Base-by-base conservation (phyloP, 2,888 invertebrate species). In the Eupithecia abbreviata region DNA sequence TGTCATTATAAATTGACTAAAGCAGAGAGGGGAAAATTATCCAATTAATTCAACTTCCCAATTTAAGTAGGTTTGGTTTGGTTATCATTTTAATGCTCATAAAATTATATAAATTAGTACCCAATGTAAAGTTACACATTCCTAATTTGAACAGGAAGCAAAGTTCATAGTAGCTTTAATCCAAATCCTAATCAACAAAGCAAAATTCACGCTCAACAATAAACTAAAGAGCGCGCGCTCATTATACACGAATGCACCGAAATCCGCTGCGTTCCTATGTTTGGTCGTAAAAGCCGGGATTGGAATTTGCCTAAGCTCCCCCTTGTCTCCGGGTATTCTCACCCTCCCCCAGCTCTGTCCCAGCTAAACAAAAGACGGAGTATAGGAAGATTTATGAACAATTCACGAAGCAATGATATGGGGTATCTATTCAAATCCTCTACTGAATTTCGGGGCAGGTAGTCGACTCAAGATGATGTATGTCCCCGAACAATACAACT, bases 351-450 rank as follows among this genome's bases (percentile, higher is more conserved):
- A 85, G 90, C 90, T 72, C 55, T 74, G 74, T 73, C 77, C 75
- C 78, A 41, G 78, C 78, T 73, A 92, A 93, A 93, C 94, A 94
- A 94, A 92, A 92, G 93, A 89, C 89, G 88, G 87, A 87, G 88
- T 90, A 89, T 88, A 89, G 86, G 90, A 90, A 93, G 92, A 93
- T 93, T 94, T 94, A 93, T 92, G 91, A 90, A 91, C 93, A 91
- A 91, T 93, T 93, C 91, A 90, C 90, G 87, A 88, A 88, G 90
- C 92, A 90, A 91, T 93, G 92, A 93, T 92, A 92, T 92, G 92
- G 93, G 91, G 89, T 90, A 90, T 91, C 90, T 89, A 92, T 91
- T 92, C 91, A 91, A 91, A 90, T 90, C 88, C 89, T 87, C 85
- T 85, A 88, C 88, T 88, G 90, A 90, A 89, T 90, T 90, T 84